Evolutionary conservation across 2,797 vertebrate genomes (phyloP), one percentile per base, ranked within the genome.

Genomic region (Poeciliopsis paucimaculata): DNA sequence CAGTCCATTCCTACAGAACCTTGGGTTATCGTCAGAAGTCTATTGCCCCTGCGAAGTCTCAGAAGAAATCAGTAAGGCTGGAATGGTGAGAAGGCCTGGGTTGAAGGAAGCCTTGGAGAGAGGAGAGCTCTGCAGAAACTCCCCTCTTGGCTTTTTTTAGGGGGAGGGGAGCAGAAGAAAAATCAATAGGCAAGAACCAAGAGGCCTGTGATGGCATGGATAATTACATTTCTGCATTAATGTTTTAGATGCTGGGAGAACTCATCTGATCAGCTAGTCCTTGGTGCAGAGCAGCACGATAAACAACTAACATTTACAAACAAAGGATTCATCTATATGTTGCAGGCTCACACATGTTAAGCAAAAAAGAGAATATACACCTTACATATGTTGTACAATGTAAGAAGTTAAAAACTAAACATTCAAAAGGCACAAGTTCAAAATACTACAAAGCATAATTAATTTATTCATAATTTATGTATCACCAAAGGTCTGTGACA

Each of bases 161-260:
- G 85, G 88, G 84, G 82, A 79, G 86, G 86, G 0, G 77, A 92
- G 88, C 79, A 81, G 91, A 94, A 95, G 89, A 87, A 94, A 95
- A 95, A 88, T 92, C 90, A 93, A 94, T 91, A 95, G 87, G 86
- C 87, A 75, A 87, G 73, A 75, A 90, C 87, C 85, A 89, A 86
- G 87, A 93, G 78, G 82, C 88, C 92, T 94, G 92, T 92, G 91
- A 94, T 94, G 93, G 88, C 86, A 91, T 90, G 91, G 88, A 88
- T 91, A 93, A 87, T 91, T 91, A 80, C 84, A 87, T 88, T 92
- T 91, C 94, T 92, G 84, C 88, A 95, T 95, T 96, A 94, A 94
- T 95, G 81, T 95, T 95, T 95, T 92, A 94, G 92, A 88, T 77
- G 89, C 88, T 93, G 78, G 78, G 92, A 94, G 93, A 89, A 86